Evolutionary conservation across 1,140 invertebrate genomes (phyloP), one percentile per base, ranked within the genome.

Genomic region (Drosophila fuyamai): DNA sequence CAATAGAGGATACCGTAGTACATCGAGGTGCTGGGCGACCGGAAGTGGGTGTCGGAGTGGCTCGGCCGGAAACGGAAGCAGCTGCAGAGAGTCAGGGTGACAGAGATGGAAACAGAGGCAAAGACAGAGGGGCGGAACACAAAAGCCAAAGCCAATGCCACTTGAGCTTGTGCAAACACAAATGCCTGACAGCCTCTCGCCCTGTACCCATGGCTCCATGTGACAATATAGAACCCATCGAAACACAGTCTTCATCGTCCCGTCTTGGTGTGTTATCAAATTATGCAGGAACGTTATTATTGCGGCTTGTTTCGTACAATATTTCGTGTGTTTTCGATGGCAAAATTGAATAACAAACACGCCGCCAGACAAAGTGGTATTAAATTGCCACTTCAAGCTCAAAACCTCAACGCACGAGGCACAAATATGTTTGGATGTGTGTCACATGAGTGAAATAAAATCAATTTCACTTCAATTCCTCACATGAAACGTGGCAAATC

Each of bases 231-330:
- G 40, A 65, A 63, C 61, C 72, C 83, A 71, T 85, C 75, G 59
- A 57, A 18, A 38, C 50, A 47, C 60, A 35, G 59, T 88, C 66
- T 65, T 65, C 48, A 71, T 55, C 47, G 80, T 38, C 65, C 46
- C 44, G 40, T 55, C 66, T 23, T 65, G 73, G 59, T 61, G 67
- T 58, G 58, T 76, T 82, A 88, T 88, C 75, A 85, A 85, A 85
- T 85, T 82, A 88, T 85, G 58, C 83, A 76, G 46, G 65, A 85
- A 81, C 75, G 79, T 86, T 85, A 85, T 86, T 85, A 81, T 85
- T 85, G 82, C 63, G 74, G 79, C 82, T 79, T 79, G 82, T 86
- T 75, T 78, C 77, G 68, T 48, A 56, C 58, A 56, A 63, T 47
- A 76, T 82, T 68, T 78, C 75, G 72, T 81, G 73, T 79, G 66